Conservation (phyloP, 2,113 vertebrate genomes). For the Neogale vison region DNA sequence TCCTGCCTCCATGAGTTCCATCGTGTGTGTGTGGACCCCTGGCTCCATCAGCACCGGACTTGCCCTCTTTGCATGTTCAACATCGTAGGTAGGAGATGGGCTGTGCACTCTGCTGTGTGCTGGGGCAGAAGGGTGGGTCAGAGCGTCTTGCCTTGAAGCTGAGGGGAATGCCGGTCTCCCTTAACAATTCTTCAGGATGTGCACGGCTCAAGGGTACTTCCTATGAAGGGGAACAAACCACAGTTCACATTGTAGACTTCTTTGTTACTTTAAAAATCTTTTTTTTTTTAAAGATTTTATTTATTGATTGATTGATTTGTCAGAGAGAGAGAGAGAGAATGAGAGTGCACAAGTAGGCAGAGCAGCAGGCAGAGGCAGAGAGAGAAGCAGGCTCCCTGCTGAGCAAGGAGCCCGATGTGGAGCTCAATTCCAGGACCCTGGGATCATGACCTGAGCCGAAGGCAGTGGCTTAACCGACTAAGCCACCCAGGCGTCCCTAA, state of each 20-base stretch:
- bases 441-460: no score
- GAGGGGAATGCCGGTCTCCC: not conserved
- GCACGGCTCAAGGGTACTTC: not conserved
- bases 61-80: conserved; percentile 99
- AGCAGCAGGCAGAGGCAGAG: no score
- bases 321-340: no score
- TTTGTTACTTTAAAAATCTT: not conserved
- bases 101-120: not conserved
- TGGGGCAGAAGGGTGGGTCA: not conserved
- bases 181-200: not conserved
- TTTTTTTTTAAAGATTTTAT: no score
- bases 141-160: not conserved
- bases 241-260: not conserved
- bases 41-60: conserved; percentile 95
- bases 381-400: no score
- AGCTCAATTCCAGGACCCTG: no score
- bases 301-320: no score
- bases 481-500: not conserved
- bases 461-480: no score
- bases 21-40: conserved; percentile 95
- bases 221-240: not conserved
- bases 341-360: no score
- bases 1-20: conserved; percentile 98
- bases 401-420: no score
- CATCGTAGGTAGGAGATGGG: conserved; percentile 92